These are phyloP conservation scores for Corythoichthys intestinalis DNA, from an alignment of 2,113 vertebrate genomes.

Conservation along the genomic window DNA sequence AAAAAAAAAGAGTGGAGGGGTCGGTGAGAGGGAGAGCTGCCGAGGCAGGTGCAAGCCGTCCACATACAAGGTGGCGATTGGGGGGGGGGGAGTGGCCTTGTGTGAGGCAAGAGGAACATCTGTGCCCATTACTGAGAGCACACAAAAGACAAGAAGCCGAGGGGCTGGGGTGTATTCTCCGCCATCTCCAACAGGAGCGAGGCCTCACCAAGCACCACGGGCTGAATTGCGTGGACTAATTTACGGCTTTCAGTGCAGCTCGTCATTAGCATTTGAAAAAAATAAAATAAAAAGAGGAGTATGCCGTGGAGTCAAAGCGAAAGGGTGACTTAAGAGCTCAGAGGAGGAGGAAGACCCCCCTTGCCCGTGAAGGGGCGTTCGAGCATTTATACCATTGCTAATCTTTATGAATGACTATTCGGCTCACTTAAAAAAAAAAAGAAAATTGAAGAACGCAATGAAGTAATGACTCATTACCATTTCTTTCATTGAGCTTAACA, in stretches of 20 bases:
- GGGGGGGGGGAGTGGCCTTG: constrained; percentile 62
- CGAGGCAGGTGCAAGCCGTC: constrained; percentile 72
- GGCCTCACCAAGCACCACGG: constrained; percentile 71
- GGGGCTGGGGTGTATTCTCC: constrained; percentile 25
- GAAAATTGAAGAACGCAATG: constrained; percentile 1
- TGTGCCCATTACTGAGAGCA: constrained; percentile 73
- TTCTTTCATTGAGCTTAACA: not conserved
- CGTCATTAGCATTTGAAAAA: constrained; percentile 78
- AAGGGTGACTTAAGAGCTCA: constrained; percentile 57
- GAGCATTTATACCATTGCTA: constrained; percentile 4
- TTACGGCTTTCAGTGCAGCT: constrained; percentile 69
- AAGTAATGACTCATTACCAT: not conserved
- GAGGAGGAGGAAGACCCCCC: constrained; percentile 26
- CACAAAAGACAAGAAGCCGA: constrained; percentile 63
- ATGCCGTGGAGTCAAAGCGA: constrained; percentile 40
- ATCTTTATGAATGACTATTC: constrained; percentile 20
- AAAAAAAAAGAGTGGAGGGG: constrained; percentile 19
- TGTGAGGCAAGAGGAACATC: constrained; percentile 75
- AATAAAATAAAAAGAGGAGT: constrained; percentile 39
- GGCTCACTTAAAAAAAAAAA: not conserved
- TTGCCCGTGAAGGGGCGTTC: constrained; percentile 15
- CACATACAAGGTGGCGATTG: constrained; percentile 76
- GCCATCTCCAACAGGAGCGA: constrained; percentile 63
- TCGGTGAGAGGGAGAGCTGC: constrained; percentile 44
- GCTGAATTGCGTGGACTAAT: constrained; percentile 73